A percentile compares a stretch with the other conserved stretches of the same genome.
Evolutionary conservation across 2,113 vertebrate species (phyloP).

Genomic region (Epinephelus cyanopodus): DNA sequence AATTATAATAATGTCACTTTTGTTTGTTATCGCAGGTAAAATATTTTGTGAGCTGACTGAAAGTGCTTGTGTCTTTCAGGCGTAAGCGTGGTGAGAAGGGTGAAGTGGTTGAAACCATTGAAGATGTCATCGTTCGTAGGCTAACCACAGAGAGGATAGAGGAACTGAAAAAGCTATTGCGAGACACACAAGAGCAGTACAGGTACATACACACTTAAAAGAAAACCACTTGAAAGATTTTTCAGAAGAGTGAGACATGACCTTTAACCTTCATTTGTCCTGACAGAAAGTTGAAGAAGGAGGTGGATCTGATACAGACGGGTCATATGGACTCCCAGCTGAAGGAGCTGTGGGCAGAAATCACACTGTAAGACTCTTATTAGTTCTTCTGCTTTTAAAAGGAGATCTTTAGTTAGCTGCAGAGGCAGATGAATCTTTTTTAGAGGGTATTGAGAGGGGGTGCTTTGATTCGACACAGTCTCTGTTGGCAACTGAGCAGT

Average conservation of each 20-base stretch:
- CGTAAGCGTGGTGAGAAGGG: slow-evolving; percentile 98
- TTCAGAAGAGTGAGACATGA: not conserved
- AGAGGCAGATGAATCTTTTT: not conserved
- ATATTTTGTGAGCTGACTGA: not conserved
- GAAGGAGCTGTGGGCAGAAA: slow-evolving; percentile 94
- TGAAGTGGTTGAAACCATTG: slow-evolving; percentile 98
- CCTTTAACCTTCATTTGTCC: slow-evolving; percentile 13
- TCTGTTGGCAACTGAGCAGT: too few relatives aligned
- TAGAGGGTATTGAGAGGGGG: not conserved
- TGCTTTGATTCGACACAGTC: too few relatives aligned
- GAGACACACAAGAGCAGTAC: slow-evolving; percentile 98
- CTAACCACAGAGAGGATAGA: slow-evolving; percentile 96
- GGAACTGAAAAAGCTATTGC: slow-evolving; percentile 95
- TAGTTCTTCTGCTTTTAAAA: not conserved
- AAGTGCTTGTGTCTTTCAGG: slow-evolving; percentile 71
- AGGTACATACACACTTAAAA: slow-evolving; percentile 81
- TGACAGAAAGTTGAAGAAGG: slow-evolving; percentile 95
- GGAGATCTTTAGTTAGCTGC: too few relatives aligned
- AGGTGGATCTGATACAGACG: slow-evolving; percentile 94
- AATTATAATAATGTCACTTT: not conserved
- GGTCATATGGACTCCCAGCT: slow-evolving; percentile 96
- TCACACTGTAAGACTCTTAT: slow-evolving; percentile 86
- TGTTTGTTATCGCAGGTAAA: not conserved
- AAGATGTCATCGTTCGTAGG: slow-evolving; percentile 97
- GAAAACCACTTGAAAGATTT: not conserved